Percentiles rank a stretch among this genome's conserved stretches.
These are phyloP conservation scores for Lamellibrachia luymesi DNA, from an alignment of 1,140 invertebrate species.

Conservation along the genomic window DNA sequence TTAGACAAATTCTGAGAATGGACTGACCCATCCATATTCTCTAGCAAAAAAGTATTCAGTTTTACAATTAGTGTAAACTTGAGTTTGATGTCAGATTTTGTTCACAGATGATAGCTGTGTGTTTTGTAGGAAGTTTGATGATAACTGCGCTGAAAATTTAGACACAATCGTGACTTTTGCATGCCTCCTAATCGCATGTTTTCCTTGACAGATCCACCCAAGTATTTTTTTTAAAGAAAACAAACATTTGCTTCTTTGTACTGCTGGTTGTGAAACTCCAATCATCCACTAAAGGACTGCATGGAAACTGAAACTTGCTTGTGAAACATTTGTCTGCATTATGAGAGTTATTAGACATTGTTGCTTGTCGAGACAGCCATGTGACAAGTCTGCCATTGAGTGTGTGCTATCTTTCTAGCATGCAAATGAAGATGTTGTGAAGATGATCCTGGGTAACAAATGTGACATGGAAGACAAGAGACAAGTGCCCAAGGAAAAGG, in stretches of 20 bases:
- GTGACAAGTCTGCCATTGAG: neutral
- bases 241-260: no score
- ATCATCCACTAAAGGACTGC: no score
- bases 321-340: neutral
- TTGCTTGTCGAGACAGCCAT: neutral
- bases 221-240: no score
- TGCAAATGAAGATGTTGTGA: slow-evolving; percentile 99
- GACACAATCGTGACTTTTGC: neutral
- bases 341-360: neutral
- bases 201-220: no score
- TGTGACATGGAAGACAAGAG: slow-evolving; percentile 98
- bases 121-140: neutral
- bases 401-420: slow-evolving; percentile 66
- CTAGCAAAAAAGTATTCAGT: neutral
- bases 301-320: neutral
- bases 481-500: slow-evolving; percentile 77
- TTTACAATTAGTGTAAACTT: no score
- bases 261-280: no score
- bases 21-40: no score
- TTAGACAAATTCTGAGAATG: no score
- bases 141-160: neutral
- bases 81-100: neutral
- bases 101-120: neutral
- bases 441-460: slow-evolving; percentile 99
- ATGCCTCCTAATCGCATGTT: no score